Conservation (phyloP, 2,888 invertebrate species). For the Hanleya hanleyi region DNA sequence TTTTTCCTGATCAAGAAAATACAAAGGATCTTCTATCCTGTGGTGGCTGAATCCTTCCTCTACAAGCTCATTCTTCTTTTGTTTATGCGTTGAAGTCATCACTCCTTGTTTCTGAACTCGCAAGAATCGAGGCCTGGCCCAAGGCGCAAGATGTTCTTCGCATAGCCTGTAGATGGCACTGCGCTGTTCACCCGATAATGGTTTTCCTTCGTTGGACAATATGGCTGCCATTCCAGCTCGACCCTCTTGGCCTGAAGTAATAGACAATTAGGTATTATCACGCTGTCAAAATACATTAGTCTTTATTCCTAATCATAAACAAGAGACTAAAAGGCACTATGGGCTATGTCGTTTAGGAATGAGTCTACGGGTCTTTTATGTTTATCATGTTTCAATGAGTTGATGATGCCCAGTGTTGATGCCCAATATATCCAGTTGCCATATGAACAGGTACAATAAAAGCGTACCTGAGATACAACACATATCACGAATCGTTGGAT, state of each 20-base stretch:
- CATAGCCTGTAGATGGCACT: conserved; percentile 16
- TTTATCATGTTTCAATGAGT: too few species aligned
- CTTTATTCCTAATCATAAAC: too few species aligned
- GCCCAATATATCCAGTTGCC: too few species aligned
- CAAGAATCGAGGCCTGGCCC: conserved; percentile 39
- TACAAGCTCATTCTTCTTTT: conserved; percentile 28
- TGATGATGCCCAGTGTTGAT: too few species aligned
- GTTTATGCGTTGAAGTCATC: conserved; percentile 39
- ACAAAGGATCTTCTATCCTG: conserved; percentile 12
- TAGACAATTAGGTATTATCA: neutral
- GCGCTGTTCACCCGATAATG: conserved; percentile 33
- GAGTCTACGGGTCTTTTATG: too few species aligned
- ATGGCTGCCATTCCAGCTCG: conserved; percentile 66
- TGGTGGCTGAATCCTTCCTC: conserved; percentile 35
- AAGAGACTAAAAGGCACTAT: too few species aligned
- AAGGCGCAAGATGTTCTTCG: conserved; percentile 27
- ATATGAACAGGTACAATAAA: too few species aligned
- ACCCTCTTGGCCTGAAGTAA: conserved; percentile 48
- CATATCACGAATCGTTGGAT: too few species aligned
- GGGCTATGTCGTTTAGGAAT: too few species aligned
- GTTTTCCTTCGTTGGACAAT: conserved; percentile 38
- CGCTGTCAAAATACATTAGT: too few species aligned
- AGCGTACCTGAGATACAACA: too few species aligned
- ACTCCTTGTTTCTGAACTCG: conserved; percentile 24
- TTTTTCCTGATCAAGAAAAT: conserved; percentile 16